Base-by-base conservation (phyloP, 2,113 vertebrate species). In the Chloebia gouldiae region DNA sequence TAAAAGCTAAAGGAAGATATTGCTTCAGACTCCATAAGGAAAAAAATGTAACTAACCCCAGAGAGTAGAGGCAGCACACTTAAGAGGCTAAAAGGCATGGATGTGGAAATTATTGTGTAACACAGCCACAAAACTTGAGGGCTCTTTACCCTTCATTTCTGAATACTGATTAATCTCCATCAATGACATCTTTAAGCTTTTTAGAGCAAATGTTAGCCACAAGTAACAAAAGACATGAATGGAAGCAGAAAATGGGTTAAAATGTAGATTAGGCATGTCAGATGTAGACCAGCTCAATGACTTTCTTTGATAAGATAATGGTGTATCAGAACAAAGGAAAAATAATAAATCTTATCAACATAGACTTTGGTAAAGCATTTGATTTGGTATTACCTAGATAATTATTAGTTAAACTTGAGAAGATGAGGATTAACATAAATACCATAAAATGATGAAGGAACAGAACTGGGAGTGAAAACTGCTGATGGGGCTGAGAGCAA, bases 301-400 rank as follows among this genome's bases (percentile, higher is more conserved):
- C 72, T 78, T 80, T 73, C 59, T 80, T 86, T 78, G 86, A 71
- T 92, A 90, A 95, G 92, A 63, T 63, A 88, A 44, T 60, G 68
- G 24, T 39, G 60, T 64, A 68, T 45, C 27, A 2, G 3, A 65
- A 91, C 83, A 89, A 93, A 84, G 40, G 53, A 92, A 81, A 91
- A 71, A 61, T 65, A 79, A 81, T 69, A 87, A 76, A 87, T 69
- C 72, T 84, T 96, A 95, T 95, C 89, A 84, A 6, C 28, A 6
- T 72, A 91, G 53, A 96, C 94, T 93, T 97, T 68, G 92, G 86
- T 69, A 96, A 93, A 89, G n/a, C 11, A 68, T 71, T 81, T 91
- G n/a, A 81, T 60, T 90, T 60, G 4, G 13, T 63, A 75, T 84
- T 81, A 69, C 40, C 24, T 81, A 33, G 66, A 44, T 57, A 93